A percentile compares a stretch with the other conserved stretches of the same genome.
Evolutionary conservation across 2,113 vertebrate genomes (phyloP).

Genomic region (Neolamprologus tretocephalus): DNA sequence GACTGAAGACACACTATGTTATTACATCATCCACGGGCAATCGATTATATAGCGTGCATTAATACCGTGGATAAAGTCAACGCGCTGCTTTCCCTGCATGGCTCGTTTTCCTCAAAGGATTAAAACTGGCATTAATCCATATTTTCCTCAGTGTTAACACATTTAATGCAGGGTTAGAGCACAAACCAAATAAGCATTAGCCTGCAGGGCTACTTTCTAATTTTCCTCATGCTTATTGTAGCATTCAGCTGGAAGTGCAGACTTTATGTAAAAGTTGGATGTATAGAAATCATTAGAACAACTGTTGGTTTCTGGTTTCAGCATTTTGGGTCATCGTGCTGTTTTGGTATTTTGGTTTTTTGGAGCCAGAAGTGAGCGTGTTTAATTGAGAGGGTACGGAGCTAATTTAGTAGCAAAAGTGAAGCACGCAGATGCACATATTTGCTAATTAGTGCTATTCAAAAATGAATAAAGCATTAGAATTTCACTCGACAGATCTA

Average conservation of each 20-base stretch:
- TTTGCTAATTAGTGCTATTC: neutral
- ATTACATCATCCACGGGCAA: constrained; percentile 4
- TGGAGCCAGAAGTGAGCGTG: neutral
- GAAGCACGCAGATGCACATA: neutral
- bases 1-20: neutral
- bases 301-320: neutral
- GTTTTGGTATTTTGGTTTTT: accelerated
- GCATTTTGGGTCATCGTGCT: neutral
- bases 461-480: neutral
- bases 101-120: neutral
- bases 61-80: neutral
- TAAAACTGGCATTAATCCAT: neutral
- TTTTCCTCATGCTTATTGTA: neutral
- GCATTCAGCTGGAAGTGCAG: neutral
- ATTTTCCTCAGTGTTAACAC: neutral
- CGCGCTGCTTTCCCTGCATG: neutral
- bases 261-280: neutral
- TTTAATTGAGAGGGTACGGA: neutral
- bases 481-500: neutral
- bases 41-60: neutral
- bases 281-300: neutral
- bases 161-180: neutral
- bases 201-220: neutral
- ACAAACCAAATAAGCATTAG: neutral
- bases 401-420: neutral